Percentiles rank a stretch among this genome's conserved stretches.
phyloP scores from a whole-genome alignment of 2,888 invertebrate genomes.

The Eretmocerus hayati region DNA sequence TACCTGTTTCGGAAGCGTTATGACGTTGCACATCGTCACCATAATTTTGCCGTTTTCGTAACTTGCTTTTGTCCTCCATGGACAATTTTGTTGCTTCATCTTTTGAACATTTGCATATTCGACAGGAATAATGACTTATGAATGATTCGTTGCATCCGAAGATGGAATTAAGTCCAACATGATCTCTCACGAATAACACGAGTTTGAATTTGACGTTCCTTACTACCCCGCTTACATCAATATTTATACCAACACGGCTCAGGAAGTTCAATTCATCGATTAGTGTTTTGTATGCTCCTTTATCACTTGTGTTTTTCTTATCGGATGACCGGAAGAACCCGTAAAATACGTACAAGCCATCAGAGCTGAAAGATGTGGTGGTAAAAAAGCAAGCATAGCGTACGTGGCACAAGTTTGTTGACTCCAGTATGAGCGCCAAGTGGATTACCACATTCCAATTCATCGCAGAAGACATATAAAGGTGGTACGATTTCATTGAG shows the following conservation, averaged over 20 bases:
- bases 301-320: not conserved
- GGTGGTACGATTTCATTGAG: too few relatives aligned
- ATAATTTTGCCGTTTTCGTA: slow-evolving; percentile 7
- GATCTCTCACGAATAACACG: not conserved
- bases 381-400: too few relatives aligned
- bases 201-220: not conserved
- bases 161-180: not conserved
- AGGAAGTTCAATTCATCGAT: not conserved
- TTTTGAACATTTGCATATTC: not conserved
- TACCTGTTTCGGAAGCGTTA: slow-evolving; percentile 3
- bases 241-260: not conserved
- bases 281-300: not conserved
- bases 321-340: too few relatives aligned
- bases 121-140: not conserved
- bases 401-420: too few relatives aligned
- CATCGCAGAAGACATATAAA: too few relatives aligned
- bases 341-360: too few relatives aligned
- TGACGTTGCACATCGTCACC: slow-evolving; percentile 1
- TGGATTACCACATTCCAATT: too few relatives aligned
- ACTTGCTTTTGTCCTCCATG: slow-evolving; percentile 4
- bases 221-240: not conserved
- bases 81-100: not conserved
- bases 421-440: too few relatives aligned
- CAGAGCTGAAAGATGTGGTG: too few relatives aligned
- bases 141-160: not conserved